Evolutionary conservation across 1,140 invertebrate genomes (phyloP).

Genomic region (Drosophila pruinosa): DNA sequence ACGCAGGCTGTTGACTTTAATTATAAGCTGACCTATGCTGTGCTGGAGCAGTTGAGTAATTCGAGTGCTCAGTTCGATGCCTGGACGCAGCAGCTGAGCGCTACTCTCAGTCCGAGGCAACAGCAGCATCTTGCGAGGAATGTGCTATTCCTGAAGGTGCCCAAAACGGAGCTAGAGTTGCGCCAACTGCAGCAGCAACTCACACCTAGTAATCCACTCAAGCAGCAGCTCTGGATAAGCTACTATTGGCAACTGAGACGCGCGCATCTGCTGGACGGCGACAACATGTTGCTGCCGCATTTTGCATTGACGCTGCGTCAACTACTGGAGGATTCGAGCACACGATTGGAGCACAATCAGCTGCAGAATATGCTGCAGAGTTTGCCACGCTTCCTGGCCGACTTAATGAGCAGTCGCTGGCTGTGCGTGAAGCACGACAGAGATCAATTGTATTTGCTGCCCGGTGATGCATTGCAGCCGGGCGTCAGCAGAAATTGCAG

Average conservation of each 20-base stretch:
- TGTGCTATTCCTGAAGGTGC: constrained; percentile 22
- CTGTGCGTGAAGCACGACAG: constrained; percentile 46
- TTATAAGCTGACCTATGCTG: background rate
- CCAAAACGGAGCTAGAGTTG: background rate
- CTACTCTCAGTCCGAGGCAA: background rate
- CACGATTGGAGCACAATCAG: background rate
- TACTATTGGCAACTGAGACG: constrained; percentile 44
- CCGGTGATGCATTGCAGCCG: constrained; percentile 21
- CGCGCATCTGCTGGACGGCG: background rate
- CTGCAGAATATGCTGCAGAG: constrained; percentile 59
- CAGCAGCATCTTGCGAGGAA: constrained; percentile 51
- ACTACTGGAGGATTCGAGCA: background rate
- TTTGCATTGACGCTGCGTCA: constrained; percentile 38
- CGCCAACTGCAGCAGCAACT: constrained; percentile 27
- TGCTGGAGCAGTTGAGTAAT: constrained; percentile 13
- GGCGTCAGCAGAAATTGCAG: constrained; percentile 53
- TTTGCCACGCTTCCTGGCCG: constrained; percentile 25
- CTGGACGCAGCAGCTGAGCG: constrained; percentile 43
- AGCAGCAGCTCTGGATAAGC: constrained; percentile 44
- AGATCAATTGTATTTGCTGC: constrained; percentile 31
- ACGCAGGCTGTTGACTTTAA: background rate
- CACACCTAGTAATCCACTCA: constrained; percentile 32
- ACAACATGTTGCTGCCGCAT: constrained; percentile 15
- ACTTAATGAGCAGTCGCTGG: constrained; percentile 23
- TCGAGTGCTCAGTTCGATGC: constrained; percentile 15